These are phyloP conservation scores for Hirtodrosophila cameraria DNA, from an alignment of 2,888 invertebrate genomes.

Conservation along the genomic window DNA sequence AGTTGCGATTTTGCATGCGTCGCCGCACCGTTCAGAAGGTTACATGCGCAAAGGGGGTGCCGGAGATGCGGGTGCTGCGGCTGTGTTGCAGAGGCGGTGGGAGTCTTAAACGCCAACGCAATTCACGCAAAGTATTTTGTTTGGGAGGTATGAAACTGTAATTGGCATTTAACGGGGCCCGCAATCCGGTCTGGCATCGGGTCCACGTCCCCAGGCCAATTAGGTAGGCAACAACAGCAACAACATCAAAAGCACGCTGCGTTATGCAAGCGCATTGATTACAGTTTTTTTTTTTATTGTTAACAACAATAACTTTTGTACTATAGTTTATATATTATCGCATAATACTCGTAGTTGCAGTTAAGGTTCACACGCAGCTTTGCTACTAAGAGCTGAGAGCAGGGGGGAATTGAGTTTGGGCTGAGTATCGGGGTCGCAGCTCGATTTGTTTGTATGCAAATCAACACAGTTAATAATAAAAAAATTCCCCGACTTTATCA, in stretches of 20 bases:
- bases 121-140: slow-evolving; percentile 38
- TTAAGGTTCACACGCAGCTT: slow-evolving; percentile 42
- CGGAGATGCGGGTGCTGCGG: not conserved
- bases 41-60: slow-evolving; percentile 23
- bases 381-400: not conserved
- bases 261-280: slow-evolving; percentile 61
- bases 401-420: not conserved
- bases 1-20: slow-evolving; percentile 64
- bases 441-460: slow-evolving; percentile 64
- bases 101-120: slow-evolving; percentile 29
- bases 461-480: slow-evolving; percentile 12
- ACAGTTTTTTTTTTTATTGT: slow-evolving; percentile 23
- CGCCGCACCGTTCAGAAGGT: slow-evolving; percentile 63
- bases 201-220: slow-evolving; percentile 40
- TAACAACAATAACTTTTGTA: slow-evolving; percentile 27
- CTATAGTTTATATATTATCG: slow-evolving; percentile 42
- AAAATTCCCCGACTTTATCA: slow-evolving; percentile 51
- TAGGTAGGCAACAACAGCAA: slow-evolving; percentile 16
- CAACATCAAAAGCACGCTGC: slow-evolving; percentile 27
- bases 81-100: not conserved
- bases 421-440: not conserved
- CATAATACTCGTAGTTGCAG: slow-evolving; percentile 37
- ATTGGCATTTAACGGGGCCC: slow-evolving; percentile 41
- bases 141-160: slow-evolving; percentile 33
- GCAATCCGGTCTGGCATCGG: slow-evolving; percentile 13